Evolutionary conservation across 1,140 invertebrate genomes (phyloP).

Genomic region (Aphelinus certus): DNA sequence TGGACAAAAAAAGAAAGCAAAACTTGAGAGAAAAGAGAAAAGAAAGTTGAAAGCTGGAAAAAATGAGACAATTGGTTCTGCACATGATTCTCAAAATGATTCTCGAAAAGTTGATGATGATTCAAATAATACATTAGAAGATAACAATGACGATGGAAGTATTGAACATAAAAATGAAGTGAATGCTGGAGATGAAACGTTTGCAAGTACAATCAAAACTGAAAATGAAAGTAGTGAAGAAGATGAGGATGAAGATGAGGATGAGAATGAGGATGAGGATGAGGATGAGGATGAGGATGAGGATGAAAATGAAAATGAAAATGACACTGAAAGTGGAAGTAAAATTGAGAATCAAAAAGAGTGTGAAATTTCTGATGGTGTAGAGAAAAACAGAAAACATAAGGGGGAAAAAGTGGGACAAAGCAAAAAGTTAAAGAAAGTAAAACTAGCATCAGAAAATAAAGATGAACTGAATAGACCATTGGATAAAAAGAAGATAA

Average conservation of each 20-base stretch:
- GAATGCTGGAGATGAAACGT: too few relatives aligned
- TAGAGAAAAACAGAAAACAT: not conserved
- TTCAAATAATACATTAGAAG: not conserved
- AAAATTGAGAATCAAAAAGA: not conserved
- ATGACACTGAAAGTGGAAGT: not conserved
- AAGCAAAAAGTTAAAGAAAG: not conserved
- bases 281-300: conserved; percentile 24
- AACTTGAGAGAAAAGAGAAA: conserved; percentile 37
- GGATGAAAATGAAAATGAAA: not conserved
- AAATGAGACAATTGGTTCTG: conserved; percentile 6
- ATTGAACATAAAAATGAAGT: conserved; percentile 25
- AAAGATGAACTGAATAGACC: not conserved
- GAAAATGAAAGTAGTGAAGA: conserved; percentile 20
- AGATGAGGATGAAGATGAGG: conserved; percentile 6
- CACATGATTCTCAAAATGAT: conserved; percentile 6
- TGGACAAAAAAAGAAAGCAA: conserved; percentile 41
- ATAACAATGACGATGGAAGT: conserved; percentile 19
- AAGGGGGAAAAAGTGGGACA: not conserved
- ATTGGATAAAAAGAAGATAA: not conserved
- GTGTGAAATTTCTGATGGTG: too few relatives aligned
- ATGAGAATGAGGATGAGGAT: not conserved
- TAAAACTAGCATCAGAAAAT: not conserved
- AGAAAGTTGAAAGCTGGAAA: conserved; percentile 33
- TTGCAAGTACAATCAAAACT: not conserved
- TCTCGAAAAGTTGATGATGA: not conserved